Percentiles rank a stretch among this genome's conserved stretches.
Evolutionary conservation across 2,113 vertebrate species (phyloP).

Genomic region (Myrmophylax atrothorax): DNA sequence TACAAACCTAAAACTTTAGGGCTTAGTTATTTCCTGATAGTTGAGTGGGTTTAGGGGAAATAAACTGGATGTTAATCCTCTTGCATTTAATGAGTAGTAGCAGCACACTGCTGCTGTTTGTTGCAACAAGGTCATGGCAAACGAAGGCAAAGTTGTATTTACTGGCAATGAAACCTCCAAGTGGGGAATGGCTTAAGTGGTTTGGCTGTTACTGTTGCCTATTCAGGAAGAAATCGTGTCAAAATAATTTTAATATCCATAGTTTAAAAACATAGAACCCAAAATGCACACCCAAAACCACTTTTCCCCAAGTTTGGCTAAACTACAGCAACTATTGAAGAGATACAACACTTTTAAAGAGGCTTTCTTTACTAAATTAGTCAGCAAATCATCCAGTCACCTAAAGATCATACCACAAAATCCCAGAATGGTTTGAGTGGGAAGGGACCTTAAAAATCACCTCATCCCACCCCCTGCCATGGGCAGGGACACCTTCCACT

Average conservation of each 20-base stretch:
- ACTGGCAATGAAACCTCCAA: not conserved
- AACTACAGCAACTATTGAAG: not conserved
- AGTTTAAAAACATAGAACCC: not conserved
- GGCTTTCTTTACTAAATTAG: not conserved
- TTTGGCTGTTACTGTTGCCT: not conserved
- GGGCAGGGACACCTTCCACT: not conserved
- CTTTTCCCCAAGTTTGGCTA: not conserved
- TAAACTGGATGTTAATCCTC: conserved; percentile 63
- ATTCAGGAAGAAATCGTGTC: not conserved
- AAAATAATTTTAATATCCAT: not conserved
- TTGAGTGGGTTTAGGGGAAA: conserved; percentile 57
- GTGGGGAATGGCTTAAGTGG: not conserved
- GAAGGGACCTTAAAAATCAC: not conserved
- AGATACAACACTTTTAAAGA: not conserved
- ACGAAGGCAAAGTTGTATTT: not conserved
- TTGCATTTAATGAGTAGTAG: conserved; percentile 22
- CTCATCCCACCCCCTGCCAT: not conserved
- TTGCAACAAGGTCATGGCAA: not conserved
- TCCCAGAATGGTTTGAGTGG: not conserved
- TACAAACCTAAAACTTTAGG: conserved; percentile 53
- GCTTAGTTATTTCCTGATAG: conserved; percentile 65
- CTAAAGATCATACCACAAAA: not conserved
- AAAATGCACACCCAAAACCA: too few species aligned
- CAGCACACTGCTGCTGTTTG: not conserved
- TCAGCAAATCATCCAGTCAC: not conserved